Percentiles rank a stretch among this genome's conserved stretches.
These are phyloP conservation scores for Echinarachnius parma DNA, from an alignment of 53 echinoderm and acorn worm species.

Conservation along the genomic window DNA sequence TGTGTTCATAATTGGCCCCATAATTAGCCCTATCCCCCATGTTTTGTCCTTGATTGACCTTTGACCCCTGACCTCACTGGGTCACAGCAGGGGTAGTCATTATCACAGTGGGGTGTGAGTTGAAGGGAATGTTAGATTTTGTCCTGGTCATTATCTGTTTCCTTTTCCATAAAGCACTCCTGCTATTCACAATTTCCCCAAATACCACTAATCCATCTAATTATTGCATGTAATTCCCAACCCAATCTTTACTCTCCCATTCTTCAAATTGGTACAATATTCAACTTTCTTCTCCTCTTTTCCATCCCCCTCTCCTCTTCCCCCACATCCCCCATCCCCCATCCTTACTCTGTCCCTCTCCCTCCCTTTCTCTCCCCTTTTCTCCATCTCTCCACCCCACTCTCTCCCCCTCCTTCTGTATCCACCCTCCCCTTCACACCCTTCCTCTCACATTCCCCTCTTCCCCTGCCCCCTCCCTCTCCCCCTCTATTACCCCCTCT, in stretches of 20 bases:
- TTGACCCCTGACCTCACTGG: slow-evolving; percentile 4
- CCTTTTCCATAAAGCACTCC: neutral
- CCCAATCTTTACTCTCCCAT: no score
- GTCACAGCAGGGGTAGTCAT: slow-evolving; percentile 41
- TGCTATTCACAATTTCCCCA: slow-evolving; percentile 3
- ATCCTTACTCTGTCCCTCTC: neutral
- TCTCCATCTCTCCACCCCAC: no score
- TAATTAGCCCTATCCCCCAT: slow-evolving; percentile 30
- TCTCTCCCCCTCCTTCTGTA: neutral
- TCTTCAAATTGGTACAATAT: no score
- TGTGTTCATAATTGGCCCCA: neutral
- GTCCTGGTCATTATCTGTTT: neutral
- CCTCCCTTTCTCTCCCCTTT: neutral
- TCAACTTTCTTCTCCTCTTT: neutral
- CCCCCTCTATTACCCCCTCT: neutral
- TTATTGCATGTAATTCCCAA: no score
- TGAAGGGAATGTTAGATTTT: neutral
- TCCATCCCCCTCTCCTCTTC: neutral
- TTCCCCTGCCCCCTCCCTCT: neutral
- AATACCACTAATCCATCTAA: no score
- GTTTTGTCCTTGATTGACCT: slow-evolving; percentile 34
- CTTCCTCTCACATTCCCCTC: neutral
- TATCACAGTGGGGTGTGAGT: slow-evolving; percentile 21
- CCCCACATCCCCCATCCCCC: neutral
- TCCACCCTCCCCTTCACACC: neutral